Evolutionary conservation across 2,797 vertebrate genomes (phyloP), one percentile per base, ranked within the genome.

Genomic region (Calcarius lapponicus): DNA sequence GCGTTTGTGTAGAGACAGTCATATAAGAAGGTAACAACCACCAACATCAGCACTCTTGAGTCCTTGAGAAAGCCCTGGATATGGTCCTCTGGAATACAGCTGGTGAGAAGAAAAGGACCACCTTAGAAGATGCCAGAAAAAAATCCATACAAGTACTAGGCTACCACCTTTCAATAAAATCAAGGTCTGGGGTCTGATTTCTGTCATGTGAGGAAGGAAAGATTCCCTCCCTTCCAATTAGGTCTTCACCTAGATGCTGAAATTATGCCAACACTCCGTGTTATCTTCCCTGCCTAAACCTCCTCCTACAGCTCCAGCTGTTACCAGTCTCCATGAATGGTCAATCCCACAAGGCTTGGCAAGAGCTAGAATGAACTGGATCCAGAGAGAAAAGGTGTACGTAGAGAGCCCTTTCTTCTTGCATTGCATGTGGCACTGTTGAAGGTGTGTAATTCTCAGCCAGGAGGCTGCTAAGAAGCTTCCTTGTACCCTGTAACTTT

Each of bases 201-300:
- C 22, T 64, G 40, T 40, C 75, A 90, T n/a, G 5, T 2, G 3
- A 80, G 26, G 24, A 87, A 78, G 24, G 13, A n/a, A 70, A 28
- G 26, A 78, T 26, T 4, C 34, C 20, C 14, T 74, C 40, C 8
- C 45, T 42, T 90, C 29, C 51, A 43, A 21, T 5, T 18, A 50
- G 22, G 26, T 74, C 43, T 91, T 62, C 18, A 34, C 11, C 24
- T 32, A 74, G 16, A 13, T 58, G 24, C 11, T 74, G 43, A 85
- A 47, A 74, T 2, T 47, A 20, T 7, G 60, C 6, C 38, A 81
- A 16, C 34, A 74, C 17, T 43, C 0, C 0, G 25, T 36, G 38
- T 31, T 80, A 38, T 13, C 28, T 69, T 57, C 51, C 14, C 24
- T 71, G 15, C 10, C 48, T 58, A 58, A 78, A 50, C 20, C 7